Percentiles rank a stretch among this genome's conserved stretches.
Conservation (phyloP, 2,888 invertebrate species). For the Mechanitis messenoides region DNA sequence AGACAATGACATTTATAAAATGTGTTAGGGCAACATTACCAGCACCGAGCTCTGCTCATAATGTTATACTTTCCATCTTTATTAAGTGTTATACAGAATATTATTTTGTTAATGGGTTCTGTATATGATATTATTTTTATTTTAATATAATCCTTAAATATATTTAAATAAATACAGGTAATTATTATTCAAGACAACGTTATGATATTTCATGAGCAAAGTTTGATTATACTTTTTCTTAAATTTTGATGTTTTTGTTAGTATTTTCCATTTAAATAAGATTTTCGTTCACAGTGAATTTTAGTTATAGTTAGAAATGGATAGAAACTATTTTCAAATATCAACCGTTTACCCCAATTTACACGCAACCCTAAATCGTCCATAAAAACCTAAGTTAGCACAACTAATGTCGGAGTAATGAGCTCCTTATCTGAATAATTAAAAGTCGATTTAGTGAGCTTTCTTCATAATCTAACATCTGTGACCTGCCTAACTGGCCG, state of each 20-base stretch:
- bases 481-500: constrained; percentile 54
- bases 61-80: constrained; percentile 48
- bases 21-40: constrained; percentile 72
- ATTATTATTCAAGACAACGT: too few species aligned
- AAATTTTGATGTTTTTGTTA: too few species aligned
- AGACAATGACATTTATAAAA: constrained; percentile 54
- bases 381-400: constrained; percentile 57
- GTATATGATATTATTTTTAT: constrained; percentile 15
- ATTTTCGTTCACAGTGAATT: too few species aligned
- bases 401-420: constrained; percentile 68
- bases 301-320: too few species aligned
- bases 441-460: constrained; percentile 73
- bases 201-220: too few species aligned
- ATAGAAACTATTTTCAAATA: too few species aligned
- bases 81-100: constrained; percentile 35
- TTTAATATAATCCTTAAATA: too few species aligned
- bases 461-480: constrained; percentile 50
- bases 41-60: constrained; percentile 41
- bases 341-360: not conserved
- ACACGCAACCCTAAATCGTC: constrained; percentile 46
- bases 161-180: too few species aligned
- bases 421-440: constrained; percentile 73
- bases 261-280: too few species aligned
- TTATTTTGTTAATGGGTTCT: constrained; percentile 29
- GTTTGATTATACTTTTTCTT: too few species aligned